phyloP scores from a whole-genome alignment of 2,888 invertebrate genomes.

The Gryllus longicercus region DNA sequence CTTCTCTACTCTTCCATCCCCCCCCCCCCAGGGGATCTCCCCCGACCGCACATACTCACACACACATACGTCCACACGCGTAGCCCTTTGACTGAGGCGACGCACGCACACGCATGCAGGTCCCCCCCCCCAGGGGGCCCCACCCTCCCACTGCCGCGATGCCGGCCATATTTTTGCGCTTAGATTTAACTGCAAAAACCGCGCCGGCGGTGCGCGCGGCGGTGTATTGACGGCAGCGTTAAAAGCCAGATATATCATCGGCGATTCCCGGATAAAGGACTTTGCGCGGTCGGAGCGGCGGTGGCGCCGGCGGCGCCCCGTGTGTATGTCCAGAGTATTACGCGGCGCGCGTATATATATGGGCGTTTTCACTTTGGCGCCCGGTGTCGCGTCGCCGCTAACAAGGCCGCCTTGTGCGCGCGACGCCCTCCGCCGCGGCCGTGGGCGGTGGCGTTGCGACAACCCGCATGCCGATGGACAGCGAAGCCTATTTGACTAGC shows the following conservation, averaged over 20 bases:
- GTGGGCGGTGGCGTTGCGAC: no score
- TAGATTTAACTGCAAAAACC: slow-evolving; percentile 10
- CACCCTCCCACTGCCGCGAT: not conserved
- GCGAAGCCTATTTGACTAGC: no score
- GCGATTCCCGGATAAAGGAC: slow-evolving; percentile 1
- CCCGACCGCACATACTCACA: no score
- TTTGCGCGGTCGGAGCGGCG: not conserved
- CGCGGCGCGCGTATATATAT: not conserved
- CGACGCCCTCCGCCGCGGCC: no score
- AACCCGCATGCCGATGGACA: no score
- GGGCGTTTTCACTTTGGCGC: slow-evolving; percentile 17
- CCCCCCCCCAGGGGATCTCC: no score
- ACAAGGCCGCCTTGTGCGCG: not conserved
- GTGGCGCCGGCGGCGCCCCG: not conserved
- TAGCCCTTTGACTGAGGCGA: no score
- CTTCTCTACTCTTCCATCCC: no score
- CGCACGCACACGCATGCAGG: no score
- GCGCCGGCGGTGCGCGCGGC: not conserved
- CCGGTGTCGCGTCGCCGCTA: not conserved
- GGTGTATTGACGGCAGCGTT: slow-evolving; percentile 11
- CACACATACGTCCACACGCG: no score
- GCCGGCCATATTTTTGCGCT: slow-evolving; percentile 17
- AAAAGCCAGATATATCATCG: slow-evolving; percentile 17
- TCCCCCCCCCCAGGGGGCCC: not conserved
- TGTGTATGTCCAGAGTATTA: not conserved